Percentiles rank a stretch among this genome's conserved stretches.
Evolutionary conservation across 2,113 vertebrate genomes (phyloP).

Genomic region (Tyrannus savana): DNA sequence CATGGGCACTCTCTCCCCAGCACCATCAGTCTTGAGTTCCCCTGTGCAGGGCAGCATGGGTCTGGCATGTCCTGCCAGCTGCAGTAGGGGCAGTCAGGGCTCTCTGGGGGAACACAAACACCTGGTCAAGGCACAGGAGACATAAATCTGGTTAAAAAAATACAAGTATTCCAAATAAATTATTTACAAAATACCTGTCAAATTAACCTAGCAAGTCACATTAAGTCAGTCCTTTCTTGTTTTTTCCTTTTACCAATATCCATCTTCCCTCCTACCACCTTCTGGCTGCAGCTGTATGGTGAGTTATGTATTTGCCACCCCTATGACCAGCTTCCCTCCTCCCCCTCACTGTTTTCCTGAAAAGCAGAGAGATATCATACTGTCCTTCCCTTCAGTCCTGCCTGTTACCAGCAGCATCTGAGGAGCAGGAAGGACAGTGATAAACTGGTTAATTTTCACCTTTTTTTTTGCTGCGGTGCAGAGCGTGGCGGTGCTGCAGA

Average conservation of each 20-base stretch:
- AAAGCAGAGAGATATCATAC: not conserved
- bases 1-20: too few relatives aligned
- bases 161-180: not conserved
- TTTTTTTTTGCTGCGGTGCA: not conserved
- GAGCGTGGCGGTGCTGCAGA: not conserved
- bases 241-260: not conserved
- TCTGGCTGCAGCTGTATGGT: not conserved
- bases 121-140: not conserved
- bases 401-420: not conserved
- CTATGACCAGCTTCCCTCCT: not conserved
- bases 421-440: not conserved
- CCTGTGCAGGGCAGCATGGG: fast-evolving
- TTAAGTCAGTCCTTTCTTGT: not conserved
- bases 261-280: constrained; percentile 5
- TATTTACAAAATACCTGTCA: not conserved
- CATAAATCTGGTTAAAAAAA: not conserved
- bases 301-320: not conserved
- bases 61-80: fast-evolving
- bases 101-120: fast-evolving
- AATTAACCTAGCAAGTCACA: not conserved
- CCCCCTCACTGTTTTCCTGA: not conserved
- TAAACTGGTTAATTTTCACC: not conserved
- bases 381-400: not conserved
- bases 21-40: fast-evolving
- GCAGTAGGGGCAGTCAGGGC: fast-evolving